Percentiles rank a stretch among this genome's conserved stretches.
These are phyloP conservation scores for Montipora foliosa DNA, from an alignment of 64 coral and sea anemone species.

Conservation along the genomic window DNA sequence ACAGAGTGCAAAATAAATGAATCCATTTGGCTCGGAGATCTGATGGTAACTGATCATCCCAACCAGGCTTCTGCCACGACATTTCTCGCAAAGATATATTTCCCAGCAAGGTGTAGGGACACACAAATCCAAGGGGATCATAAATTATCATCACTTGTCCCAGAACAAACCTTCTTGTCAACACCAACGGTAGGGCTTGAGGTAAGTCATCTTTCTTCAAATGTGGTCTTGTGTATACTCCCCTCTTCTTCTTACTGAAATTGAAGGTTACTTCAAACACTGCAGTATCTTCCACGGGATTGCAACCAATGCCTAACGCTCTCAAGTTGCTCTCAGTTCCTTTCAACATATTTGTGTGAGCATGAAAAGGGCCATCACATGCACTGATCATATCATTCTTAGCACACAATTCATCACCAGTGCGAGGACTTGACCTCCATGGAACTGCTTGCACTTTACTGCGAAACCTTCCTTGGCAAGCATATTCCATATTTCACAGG, in stretches of 20 bases:
- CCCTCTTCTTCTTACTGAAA: conserved; percentile 83
- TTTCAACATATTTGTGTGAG: too few relatives aligned
- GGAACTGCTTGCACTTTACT: too few relatives aligned
- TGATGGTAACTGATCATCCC: conserved; percentile 72
- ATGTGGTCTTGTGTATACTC: conserved; percentile 48
- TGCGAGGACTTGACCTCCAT: too few relatives aligned
- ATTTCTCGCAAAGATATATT: conserved; percentile 82
- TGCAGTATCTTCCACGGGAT: neutral
- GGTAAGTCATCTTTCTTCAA: conserved; percentile 54
- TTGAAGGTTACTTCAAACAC: conserved; percentile 19
- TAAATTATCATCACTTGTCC: conserved; percentile 84
- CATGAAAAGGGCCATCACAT: too few relatives aligned
- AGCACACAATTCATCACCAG: too few relatives aligned
- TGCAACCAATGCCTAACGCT: too few relatives aligned
- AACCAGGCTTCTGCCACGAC: conserved; percentile 53
- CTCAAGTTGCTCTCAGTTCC: too few relatives aligned
- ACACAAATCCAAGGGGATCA: conserved; percentile 83
- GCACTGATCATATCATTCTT: too few relatives aligned
- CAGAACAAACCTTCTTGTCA: conserved; percentile 86
- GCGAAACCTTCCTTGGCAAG: too few relatives aligned
- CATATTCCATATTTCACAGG: too few relatives aligned
- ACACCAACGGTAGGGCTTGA: conserved; percentile 49
- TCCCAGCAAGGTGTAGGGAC: conserved; percentile 65
- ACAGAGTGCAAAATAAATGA: conserved; percentile 58
- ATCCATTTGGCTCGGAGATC: conserved; percentile 49